Evolutionary conservation across 2,888 invertebrate species (phyloP).

Genomic region (Euphydryas editha): DNA sequence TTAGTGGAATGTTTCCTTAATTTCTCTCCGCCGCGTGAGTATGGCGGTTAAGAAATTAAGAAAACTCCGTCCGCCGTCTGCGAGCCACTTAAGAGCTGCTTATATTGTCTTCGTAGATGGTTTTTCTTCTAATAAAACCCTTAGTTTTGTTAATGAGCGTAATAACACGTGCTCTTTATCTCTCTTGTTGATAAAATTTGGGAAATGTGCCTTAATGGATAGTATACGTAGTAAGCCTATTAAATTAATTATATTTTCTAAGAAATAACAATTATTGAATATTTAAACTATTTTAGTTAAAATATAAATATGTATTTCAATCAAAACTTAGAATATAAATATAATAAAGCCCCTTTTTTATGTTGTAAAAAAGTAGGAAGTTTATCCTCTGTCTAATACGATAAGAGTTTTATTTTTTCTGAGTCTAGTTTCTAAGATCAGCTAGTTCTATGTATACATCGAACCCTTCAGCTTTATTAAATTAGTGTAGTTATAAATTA

Average conservation of each 20-base stretch:
- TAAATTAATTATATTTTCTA: background rate
- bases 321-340: too few relatives aligned
- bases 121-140: constrained; percentile 76
- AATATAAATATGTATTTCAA: too few relatives aligned
- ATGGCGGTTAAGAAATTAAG: constrained; percentile 81
- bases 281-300: background rate
- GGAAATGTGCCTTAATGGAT: constrained; percentile 3
- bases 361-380: too few relatives aligned
- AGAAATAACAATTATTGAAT: background rate
- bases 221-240: background rate
- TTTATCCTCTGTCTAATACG: too few relatives aligned
- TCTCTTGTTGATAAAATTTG: constrained; percentile 12
- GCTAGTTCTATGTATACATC: too few relatives aligned
- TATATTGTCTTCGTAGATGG: constrained; percentile 74
- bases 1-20: constrained; percentile 80
- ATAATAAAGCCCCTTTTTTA: too few relatives aligned
- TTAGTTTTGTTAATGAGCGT: constrained; percentile 73
- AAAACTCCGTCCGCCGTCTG: constrained; percentile 75
- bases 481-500: too few relatives aligned
- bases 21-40: constrained; percentile 79
- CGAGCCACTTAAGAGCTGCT: constrained; percentile 70
- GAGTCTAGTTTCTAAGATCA: too few relatives aligned
- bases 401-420: too few relatives aligned
- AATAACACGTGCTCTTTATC: constrained; percentile 54
- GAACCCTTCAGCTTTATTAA: too few relatives aligned